Conservation (phyloP, 2,797 vertebrate genomes). For the Lycodopsis pacificus region DNA sequence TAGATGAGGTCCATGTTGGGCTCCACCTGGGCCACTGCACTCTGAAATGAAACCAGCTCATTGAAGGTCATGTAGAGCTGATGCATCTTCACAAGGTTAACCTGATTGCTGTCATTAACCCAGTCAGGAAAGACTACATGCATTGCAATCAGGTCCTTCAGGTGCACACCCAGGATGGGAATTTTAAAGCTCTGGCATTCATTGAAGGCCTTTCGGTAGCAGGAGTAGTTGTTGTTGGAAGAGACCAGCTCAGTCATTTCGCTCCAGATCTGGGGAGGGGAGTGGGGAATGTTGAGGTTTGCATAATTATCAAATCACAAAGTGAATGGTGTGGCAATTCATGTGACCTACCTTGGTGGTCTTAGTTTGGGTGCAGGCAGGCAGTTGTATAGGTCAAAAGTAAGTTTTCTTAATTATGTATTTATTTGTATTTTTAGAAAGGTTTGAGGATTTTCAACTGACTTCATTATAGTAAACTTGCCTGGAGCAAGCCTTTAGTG, state of each 20-base stretch:
- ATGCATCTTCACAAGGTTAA: conserved; percentile 98
- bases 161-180: conserved; percentile 96
- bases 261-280: conserved; percentile 89
- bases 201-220: conserved; percentile 93
- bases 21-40: conserved; percentile 90
- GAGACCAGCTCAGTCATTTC: conserved; percentile 98
- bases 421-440: not conserved
- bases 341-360: not conserved
- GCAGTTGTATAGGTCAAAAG: not conserved
- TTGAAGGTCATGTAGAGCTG: conserved; percentile 96
- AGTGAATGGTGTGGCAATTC: not conserved
- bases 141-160: conserved; percentile 97
- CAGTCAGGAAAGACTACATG: conserved; percentile 96
- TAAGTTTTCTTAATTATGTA: not conserved
- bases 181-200: conserved; percentile 94
- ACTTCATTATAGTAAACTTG: not conserved
- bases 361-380: not conserved
- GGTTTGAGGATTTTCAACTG: not conserved
- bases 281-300: not conserved
- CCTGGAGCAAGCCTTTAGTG: not conserved
- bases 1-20: conserved; percentile 98
- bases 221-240: conserved; percentile 96
- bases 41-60: conserved; percentile 94
- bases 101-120: conserved; percentile 89
- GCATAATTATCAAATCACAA: not conserved